phyloP scores from a whole-genome alignment of 2,113 vertebrate species.

The Osmerus mordax region DNA sequence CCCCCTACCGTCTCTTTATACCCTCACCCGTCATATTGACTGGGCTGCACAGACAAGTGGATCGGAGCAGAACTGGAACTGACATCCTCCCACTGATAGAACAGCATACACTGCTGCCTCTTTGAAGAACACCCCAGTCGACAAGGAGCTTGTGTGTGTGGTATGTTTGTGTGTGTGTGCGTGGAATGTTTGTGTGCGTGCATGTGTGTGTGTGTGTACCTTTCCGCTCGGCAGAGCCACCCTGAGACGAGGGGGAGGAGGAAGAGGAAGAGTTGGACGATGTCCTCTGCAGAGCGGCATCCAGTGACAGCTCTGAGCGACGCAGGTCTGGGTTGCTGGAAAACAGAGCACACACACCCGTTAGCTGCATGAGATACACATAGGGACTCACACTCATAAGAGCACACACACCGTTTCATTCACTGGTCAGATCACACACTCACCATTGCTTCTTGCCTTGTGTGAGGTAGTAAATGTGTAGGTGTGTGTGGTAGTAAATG shows the following conservation, averaged over 20 bases:
- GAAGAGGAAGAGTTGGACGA: conserved; percentile 96
- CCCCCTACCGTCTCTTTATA: not conserved
- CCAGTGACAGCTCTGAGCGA: conserved; percentile 82
- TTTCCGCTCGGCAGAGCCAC: conserved; percentile 84
- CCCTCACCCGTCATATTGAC: conserved; percentile 33
- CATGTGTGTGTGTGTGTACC: conserved; percentile 64
- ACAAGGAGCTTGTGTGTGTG: not conserved
- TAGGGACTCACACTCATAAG: not conserved
- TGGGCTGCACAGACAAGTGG: conserved; percentile 52
- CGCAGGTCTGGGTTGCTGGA: conserved; percentile 90
- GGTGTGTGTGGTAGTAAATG: not conserved
- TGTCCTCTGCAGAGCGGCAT: conserved; percentile 86
- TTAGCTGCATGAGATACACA: not conserved
- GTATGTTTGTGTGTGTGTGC: not conserved
- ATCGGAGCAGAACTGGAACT: conserved; percentile 58
- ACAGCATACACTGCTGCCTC: conserved; percentile 11
- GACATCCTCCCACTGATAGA: conserved; percentile 45
- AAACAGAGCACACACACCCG: not conserved
- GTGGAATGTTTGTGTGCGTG: not conserved
- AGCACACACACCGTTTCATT: not conserved
- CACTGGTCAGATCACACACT: no score
- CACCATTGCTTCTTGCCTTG: no score
- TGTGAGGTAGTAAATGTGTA: not conserved
- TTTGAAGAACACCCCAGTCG: not conserved
- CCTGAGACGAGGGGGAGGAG: conserved; percentile 93